Evolutionary conservation across 2,113 vertebrate species (phyloP).

Genomic region (Lontra canadensis): DNA sequence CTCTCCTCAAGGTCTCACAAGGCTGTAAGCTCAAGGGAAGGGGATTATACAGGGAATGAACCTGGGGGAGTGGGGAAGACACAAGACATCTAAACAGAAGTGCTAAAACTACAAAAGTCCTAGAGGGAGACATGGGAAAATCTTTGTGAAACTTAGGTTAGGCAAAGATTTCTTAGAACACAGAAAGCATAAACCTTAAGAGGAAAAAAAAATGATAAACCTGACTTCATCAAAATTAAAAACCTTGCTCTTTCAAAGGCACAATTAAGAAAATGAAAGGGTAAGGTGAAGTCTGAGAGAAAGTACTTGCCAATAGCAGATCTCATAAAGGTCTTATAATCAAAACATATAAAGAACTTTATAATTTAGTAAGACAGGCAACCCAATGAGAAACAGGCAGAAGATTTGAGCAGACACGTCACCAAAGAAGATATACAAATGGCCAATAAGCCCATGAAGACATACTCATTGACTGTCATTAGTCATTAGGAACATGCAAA

Average conservation of each 20-base stretch:
- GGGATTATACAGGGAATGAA: not conserved
- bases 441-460: not conserved
- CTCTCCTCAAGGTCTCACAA: slow-evolving; percentile 19
- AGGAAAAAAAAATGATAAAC: not conserved
- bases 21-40: not conserved
- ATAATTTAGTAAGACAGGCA: not conserved
- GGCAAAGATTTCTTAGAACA: slow-evolving; percentile 31
- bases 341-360: not conserved
- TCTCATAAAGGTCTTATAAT: not conserved
- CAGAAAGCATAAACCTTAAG: not conserved
- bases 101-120: not conserved
- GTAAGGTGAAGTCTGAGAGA: not conserved
- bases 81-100: not conserved
- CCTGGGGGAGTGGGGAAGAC: accelerated
- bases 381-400: not conserved
- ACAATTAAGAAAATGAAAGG: slow-evolving; percentile 39
- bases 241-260: not conserved
- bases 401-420: not conserved
- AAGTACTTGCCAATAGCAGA: not conserved
- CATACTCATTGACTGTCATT: not conserved
- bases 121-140: not conserved
- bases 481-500: not conserved
- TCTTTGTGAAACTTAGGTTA: not conserved
- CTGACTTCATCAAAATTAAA: slow-evolving; percentile 17
- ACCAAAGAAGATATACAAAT: slow-evolving; percentile 3